Base-by-base conservation (phyloP, 2,113 vertebrate genomes). In the Trogon surrucura region DNA sequence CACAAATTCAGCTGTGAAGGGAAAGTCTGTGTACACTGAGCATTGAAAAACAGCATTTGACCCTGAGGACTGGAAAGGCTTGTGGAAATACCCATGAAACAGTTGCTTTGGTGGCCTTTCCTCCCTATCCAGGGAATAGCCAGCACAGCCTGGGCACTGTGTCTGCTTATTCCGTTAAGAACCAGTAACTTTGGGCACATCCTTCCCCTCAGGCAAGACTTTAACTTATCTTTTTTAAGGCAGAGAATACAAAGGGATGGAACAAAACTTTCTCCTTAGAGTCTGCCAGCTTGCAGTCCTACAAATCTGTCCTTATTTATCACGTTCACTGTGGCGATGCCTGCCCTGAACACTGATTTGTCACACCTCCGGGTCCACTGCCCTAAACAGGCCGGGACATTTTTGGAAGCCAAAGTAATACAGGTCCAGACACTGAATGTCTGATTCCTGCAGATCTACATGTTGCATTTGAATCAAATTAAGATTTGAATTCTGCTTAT, bases 151-250 rank as follows among this genome's bases (percentile, higher is more conserved):
- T 6, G n/a, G 70, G 73, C 81, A 70, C 57, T 47, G 47, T 0
- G 0, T 67, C 86, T 53, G n/a, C 79, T 80, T 77, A 70, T 77
- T 94, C 89, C 87, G 47, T 69, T 91, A 85, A 60, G 56, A 91
- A 75, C 50, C 62, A 88, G 50, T 73, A 85, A 93, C 44, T 96
- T 2, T 29, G 26, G 41, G 67, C 47, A 36, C 62, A 83, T 80
- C 87, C 85, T 80, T 83, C 26, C 81, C 88, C 79, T 91, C 71
- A 50, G 72, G 91, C 79, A 58, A 95, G 22, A 86, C 6, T 41
- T 71, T 58, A 72, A 57, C 10, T 36, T 29, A 20, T 71, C 66
- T 64, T 79, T 73, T 58, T 30, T 22, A 67, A 88, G 57, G 53
- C 48, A 13, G 17, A 64, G 64, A 84, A 89, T 16, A 92, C 75